Conservation (phyloP, 2,888 invertebrate genomes). For the Dione vanillae region DNA sequence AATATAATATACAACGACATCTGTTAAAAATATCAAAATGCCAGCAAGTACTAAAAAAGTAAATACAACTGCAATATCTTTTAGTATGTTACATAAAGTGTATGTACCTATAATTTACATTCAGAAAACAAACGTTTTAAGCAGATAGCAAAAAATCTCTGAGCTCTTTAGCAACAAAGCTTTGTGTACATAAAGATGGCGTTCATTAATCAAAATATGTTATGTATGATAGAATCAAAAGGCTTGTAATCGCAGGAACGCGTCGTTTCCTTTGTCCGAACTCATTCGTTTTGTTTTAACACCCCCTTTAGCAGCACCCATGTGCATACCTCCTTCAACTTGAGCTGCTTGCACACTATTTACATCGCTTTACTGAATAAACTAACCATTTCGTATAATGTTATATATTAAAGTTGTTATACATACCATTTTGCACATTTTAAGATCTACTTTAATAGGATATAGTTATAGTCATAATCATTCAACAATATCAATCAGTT, state of each 20-base stretch:
- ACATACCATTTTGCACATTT: too few relatives aligned
- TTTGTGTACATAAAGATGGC: conserved; percentile 52
- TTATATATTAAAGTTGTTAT: too few relatives aligned
- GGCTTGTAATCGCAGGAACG: conserved; percentile 69
- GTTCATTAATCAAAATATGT: conserved; percentile 81
- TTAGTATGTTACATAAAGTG: conserved; percentile 12
- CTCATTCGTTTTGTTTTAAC: conserved; percentile 84
- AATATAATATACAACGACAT: neutral
- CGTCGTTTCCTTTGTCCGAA: conserved; percentile 80
- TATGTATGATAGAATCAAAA: conserved; percentile 78
- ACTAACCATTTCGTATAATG: neutral
- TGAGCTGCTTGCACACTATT: conserved; percentile 56
- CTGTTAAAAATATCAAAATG: neutral
- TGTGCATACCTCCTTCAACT: conserved; percentile 69
- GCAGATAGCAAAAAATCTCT: conserved; percentile 38
- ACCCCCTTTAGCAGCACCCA: conserved; percentile 80
- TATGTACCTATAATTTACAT: conserved; percentile 30
- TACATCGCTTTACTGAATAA: conserved; percentile 29
- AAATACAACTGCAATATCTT: conserved; percentile 1
- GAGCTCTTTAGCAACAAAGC: conserved; percentile 45
- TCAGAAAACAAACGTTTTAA: conserved; percentile 34
- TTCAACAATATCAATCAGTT: too few relatives aligned
- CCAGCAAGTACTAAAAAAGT: neutral
- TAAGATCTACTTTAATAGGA: too few relatives aligned
- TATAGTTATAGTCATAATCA: too few relatives aligned